Conservation (phyloP, 2,888 invertebrate species). For the Acleris emargana region DNA sequence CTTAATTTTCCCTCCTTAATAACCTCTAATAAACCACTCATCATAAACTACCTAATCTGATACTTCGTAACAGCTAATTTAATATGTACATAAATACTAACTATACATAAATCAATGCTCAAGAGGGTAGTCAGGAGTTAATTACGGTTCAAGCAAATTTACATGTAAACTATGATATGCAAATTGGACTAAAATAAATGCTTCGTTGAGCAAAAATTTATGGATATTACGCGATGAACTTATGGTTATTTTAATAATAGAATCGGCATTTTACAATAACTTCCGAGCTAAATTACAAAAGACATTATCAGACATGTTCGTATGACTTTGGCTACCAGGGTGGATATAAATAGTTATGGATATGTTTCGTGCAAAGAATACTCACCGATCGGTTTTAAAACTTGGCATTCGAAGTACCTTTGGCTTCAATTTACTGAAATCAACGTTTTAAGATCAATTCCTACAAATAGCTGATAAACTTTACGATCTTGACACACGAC, state of each 20-base stretch:
- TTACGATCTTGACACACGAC: too few species aligned
- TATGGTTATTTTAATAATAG: neutral
- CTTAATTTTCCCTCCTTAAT: too few species aligned
- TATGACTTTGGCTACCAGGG: too few species aligned
- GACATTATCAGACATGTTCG: too few species aligned
- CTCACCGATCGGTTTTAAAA: too few species aligned
- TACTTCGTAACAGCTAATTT: slow-evolving; percentile 4
- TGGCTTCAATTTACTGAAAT: too few species aligned
- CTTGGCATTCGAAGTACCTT: too few species aligned
- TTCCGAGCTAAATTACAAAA: neutral
- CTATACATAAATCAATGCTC: slow-evolving; percentile 16
- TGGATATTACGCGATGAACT: slow-evolving; percentile 1
- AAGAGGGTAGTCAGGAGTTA: slow-evolving; percentile 25
- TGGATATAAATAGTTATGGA: too few species aligned
- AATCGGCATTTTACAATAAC: neutral
- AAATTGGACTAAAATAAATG: slow-evolving; percentile 22
- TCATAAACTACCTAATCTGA: neutral
- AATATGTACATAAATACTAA: slow-evolving; percentile 5
- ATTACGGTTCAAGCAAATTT: slow-evolving; percentile 23
- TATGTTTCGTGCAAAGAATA: too few species aligned
- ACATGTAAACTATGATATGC: slow-evolving; percentile 33
- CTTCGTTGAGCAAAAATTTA: slow-evolving; percentile 17
- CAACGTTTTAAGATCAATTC: too few species aligned
- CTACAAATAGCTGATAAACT: too few species aligned
- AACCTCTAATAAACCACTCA: neutral